Base-by-base conservation (phyloP, 2,888 invertebrate species). In the Oeneis ivallda region DNA sequence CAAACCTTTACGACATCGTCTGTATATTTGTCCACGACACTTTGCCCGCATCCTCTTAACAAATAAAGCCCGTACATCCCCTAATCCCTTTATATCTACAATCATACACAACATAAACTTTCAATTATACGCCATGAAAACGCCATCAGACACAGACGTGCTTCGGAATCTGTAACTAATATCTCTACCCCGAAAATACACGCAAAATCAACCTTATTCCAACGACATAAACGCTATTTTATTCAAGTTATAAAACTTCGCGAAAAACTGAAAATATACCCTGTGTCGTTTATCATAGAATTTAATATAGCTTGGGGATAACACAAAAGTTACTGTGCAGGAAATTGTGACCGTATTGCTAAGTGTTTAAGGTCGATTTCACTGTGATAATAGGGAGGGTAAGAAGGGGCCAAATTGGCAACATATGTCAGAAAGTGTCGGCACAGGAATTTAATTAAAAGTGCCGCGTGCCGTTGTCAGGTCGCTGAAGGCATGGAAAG, bases 371-470 rank as follows among this genome's bases (percentile, higher is more conserved):
- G 72, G 71, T 71, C 39, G 39, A 37, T 66, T 69, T 71, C 9
- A 49, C 9, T 64, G 60, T n/a, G 8, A 8, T 49, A 0, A 0
- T 8, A 8, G 9, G 10, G 34, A 50, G 50, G 52, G 58, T 59
- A 59, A 56, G 39, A 62, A 26, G 62, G 71, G 72, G 72, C 69
- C 65, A 76, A 82, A 88, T 88, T 89, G 85, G 90, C 84, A 88
- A 88, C 92, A 91, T 90, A 92, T 91, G 92, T 83, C 84, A 74
- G 75, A 66, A 82, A 89, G 86, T 87, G 87, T 85, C 80, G 83
- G 79, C 75, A 78, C 81, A 87, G 93, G 93, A 86, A 86, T 93
- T 94, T 94, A 93, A 94, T 94, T 93, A 93, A 93, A 93, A 93
- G 93, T 87, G 84, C 85, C 92, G 71, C 79, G 80, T 79, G 79